phyloP scores from a whole-genome alignment of 2,113 vertebrate genomes.

The rat (Rattus norvegicus) region GRCr8 NC_086039.1:28148001-28148500 shows the following conservation, averaged over 20 bases:
- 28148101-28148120: slow-evolving; percentile 4
- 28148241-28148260: slow-evolving; percentile 78
- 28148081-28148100: neutral
- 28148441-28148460: slow-evolving; percentile 68
- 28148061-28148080: neutral
- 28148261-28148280: neutral
- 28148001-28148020: neutral
- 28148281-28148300: neutral
- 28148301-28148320: slow-evolving; percentile 33
- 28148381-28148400: slow-evolving; percentile 12
- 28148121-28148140: neutral
- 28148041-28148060: slow-evolving; percentile 28
- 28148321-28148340: neutral
- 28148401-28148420: slow-evolving; percentile 45
- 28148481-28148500: slow-evolving; percentile 69
- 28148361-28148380: slow-evolving; percentile 41
- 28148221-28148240: slow-evolving; percentile 75
- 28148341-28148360: slow-evolving; percentile 43
- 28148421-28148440: slow-evolving; percentile 41
- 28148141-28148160: slow-evolving; percentile 53
- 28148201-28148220: slow-evolving; percentile 39
- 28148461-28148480: slow-evolving; percentile 59
- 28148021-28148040: slow-evolving; percentile 36
- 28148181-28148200: neutral
- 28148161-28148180: neutral